phyloP scores from a whole-genome alignment of 2,113 vertebrate genomes.

The Mustela nigripes region DNA sequence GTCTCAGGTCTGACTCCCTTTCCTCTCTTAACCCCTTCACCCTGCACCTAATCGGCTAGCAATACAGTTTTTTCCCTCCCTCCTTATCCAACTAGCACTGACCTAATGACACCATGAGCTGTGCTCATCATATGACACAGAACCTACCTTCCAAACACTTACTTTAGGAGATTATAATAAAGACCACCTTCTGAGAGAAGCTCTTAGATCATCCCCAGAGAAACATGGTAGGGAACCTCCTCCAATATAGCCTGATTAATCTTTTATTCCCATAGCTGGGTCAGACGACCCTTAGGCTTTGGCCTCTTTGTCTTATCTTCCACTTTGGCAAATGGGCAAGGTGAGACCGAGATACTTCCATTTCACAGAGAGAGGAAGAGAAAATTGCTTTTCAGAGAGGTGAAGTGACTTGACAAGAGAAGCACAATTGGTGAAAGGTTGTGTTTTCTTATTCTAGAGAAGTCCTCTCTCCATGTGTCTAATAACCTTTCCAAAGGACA shows the following conservation, averaged over 20 bases:
- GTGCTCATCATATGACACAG: background rate
- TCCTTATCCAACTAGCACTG: background rate
- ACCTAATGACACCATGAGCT: background rate
- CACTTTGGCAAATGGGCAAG: background rate
- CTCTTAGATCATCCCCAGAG: background rate
- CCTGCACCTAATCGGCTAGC: background rate
- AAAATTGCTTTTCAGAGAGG: background rate
- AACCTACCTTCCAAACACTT: background rate
- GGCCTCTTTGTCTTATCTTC: background rate
- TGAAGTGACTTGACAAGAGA: background rate
- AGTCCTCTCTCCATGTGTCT: background rate
- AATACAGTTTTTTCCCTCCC: background rate
- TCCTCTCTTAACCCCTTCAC: background rate
- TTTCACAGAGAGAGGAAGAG: background rate
- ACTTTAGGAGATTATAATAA: background rate
- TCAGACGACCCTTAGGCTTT: background rate
- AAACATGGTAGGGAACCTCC: background rate
- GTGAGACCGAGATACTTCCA: background rate
- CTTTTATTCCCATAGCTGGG: background rate
- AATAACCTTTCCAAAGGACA: background rate
- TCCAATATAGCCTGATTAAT: background rate
- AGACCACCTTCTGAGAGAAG: background rate
- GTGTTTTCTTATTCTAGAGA: background rate
- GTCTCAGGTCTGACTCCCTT: background rate
- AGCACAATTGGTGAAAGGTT: background rate